phyloP scores from a whole-genome alignment of 2,113 vertebrate genomes.

The Acanthisitta chloris region DNA sequence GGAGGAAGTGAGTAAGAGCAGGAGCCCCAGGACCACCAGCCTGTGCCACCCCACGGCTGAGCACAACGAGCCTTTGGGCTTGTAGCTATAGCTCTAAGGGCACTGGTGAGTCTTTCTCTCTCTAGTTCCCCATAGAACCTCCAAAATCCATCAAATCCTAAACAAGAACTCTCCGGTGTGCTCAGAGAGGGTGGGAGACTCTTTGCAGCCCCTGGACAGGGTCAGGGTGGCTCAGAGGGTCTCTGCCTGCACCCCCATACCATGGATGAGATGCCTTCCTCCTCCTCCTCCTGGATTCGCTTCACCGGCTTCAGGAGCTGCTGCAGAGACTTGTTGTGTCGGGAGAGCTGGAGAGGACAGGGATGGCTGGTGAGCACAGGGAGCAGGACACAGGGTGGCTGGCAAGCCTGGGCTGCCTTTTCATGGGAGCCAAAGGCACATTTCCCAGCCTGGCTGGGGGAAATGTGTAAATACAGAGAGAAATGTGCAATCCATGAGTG shows the following conservation, averaged over 20 bases:
- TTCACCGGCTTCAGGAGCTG: conserved; percentile 86
- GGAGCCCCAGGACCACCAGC: not conserved
- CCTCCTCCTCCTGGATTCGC: conserved; percentile 88
- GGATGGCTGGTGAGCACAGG: not conserved
- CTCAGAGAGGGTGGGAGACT: not conserved
- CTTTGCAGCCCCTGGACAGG: not conserved
- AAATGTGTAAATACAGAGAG: not conserved
- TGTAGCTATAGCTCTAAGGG: not conserved
- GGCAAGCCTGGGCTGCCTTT: not conserved
- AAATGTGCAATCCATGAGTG: not conserved
- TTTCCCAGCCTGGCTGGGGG: not conserved
- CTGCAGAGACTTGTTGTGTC: conserved; percentile 91
- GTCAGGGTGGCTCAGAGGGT: fast-evolving
- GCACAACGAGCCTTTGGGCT: not conserved
- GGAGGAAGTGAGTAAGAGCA: not conserved
- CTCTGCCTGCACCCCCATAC: conserved; percentile 55
- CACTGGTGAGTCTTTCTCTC: not conserved
- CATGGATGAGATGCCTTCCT: conserved; percentile 96
- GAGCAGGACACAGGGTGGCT: no score
- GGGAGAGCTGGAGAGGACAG: conserved; percentile 79
- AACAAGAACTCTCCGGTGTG: not conserved
- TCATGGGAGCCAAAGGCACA: not conserved
- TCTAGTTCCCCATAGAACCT: no score
- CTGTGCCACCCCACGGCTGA: not conserved
- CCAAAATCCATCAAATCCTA: not conserved